Conservation (phyloP, 2,113 vertebrate species). For the Sialia sialis region DNA sequence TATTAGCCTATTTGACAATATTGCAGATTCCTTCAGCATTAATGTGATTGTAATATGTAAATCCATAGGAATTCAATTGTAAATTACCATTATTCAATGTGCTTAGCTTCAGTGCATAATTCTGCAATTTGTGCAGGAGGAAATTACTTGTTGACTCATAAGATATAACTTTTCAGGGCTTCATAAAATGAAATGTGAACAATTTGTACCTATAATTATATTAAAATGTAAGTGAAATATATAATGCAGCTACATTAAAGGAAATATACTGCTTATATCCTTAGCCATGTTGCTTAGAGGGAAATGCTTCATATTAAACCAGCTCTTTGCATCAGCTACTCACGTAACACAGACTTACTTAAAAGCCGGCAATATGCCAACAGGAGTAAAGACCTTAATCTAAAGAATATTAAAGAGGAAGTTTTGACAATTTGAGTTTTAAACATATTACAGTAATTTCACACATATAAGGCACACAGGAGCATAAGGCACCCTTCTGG, state of each 20-base stretch:
- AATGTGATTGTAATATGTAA: constrained; percentile 49
- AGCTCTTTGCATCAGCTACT: not conserved
- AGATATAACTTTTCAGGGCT: constrained; percentile 36
- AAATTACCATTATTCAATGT: constrained; percentile 39
- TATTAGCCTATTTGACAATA: constrained; percentile 52
- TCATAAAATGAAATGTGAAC: constrained; percentile 28
- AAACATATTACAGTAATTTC: too few relatives aligned
- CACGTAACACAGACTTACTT: not conserved
- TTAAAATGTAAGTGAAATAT: constrained; percentile 26
- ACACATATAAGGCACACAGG: too few relatives aligned
- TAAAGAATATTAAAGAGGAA: not conserved
- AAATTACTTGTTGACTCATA: constrained; percentile 54
- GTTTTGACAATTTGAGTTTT: not conserved
- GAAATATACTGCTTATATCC: not conserved
- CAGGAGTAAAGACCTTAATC: not conserved
- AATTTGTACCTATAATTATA: constrained; percentile 49
- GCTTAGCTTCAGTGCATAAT: constrained; percentile 36
- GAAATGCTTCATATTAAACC: not conserved
- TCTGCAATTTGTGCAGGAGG: constrained; percentile 38
- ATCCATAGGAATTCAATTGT: constrained; percentile 49
- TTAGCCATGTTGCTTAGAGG: not conserved
- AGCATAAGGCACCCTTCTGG: too few relatives aligned
- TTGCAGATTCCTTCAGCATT: constrained; percentile 31
- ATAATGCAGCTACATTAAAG: not conserved
- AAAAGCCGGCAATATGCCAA: not conserved